Evolutionary conservation across 2,797 vertebrate species (phyloP).

Genomic region (Astyanax mexicanus): DNA sequence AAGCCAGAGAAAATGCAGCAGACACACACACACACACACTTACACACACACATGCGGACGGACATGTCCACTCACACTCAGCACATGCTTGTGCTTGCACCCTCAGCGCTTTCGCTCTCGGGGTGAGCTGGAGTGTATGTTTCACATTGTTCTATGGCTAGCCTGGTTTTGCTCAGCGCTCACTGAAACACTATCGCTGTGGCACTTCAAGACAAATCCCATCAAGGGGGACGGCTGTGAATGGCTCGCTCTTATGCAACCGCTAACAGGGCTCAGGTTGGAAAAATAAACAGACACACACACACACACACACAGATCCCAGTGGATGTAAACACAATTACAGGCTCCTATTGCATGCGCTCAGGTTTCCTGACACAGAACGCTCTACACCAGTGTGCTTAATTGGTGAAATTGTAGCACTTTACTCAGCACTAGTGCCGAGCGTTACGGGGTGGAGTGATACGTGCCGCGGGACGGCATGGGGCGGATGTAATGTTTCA

Average conservation of each 20-base stretch:
- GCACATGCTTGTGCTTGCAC: background rate
- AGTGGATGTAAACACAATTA: constrained; percentile 17
- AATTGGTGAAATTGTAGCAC: background rate
- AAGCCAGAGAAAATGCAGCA: constrained; percentile 36
- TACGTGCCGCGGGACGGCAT: background rate
- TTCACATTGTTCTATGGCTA: constrained; percentile 16
- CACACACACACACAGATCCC: constrained; percentile 31
- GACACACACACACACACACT: constrained; percentile 29
- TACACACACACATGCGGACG: constrained; percentile 34
- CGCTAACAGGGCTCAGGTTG: background rate
- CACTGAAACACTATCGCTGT: constrained; percentile 12
- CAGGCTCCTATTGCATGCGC: background rate
- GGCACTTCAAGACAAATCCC: constrained; percentile 33
- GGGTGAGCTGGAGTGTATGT: constrained; percentile 1
- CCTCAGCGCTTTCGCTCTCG: constrained; percentile 24
- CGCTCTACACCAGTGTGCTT: background rate
- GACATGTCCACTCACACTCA: constrained; percentile 6
- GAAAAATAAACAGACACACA: background rate
- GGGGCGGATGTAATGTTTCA: background rate
- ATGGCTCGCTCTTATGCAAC: constrained; percentile 53
- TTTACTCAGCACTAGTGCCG: background rate
- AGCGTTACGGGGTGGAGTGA: background rate
- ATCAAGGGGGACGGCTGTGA: constrained; percentile 27
- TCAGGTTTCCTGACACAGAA: constrained; percentile 2
- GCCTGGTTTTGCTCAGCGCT: constrained; percentile 32